Evolutionary conservation across 2,888 invertebrate species (phyloP), one percentile per base, ranked within the genome.

Genomic region (Drosophila hamatofila): DNA sequence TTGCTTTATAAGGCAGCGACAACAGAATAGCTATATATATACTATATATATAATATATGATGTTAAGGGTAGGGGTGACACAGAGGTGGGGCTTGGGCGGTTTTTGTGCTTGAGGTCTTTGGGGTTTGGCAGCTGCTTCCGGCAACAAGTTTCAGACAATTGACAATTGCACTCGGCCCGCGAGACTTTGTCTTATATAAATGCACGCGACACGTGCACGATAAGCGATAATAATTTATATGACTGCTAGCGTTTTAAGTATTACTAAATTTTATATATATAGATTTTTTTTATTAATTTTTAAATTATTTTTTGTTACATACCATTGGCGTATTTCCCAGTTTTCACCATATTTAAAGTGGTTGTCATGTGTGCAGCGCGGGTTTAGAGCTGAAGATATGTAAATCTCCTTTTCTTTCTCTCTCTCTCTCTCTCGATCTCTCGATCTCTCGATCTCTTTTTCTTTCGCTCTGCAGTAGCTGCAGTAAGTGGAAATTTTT

Each of bases 261-360:
- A 21, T 52, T 11, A 9, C 14, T 30, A n/a, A 23, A 5, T 44
- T 44, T 21, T 4, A 6, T 8, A 2, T 12, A 5, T 1, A 12
- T 42, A 21, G 18, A 1, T 18, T 16, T 51, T 37, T 49, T 9
- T 2, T 27, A 9, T 9, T 2, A 9, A 8, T 27, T 37, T 14
- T 18, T 3, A 35, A 42, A 3, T 6, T n/a, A 1, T 23, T n/a
- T 48, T 52, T 14, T 8, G 41, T 12, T 48, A 78, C 88, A 75
- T 86, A 91, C 91, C 91, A 79, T 92, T 87, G 81, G 92, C 91
- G 74, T 88, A 92, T 83, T 91, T 81, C 60, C 92, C 91, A 81
- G 91, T 91, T 81, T 91, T 91, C 70, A 92, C 92, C 91, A 92
- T 90, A 46, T 89, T 87, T 72, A 85, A 75, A 69, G 88, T 67